These are phyloP conservation scores for Thera obeliscata DNA, from an alignment of 2,888 invertebrate species.

Conservation along the genomic window DNA sequence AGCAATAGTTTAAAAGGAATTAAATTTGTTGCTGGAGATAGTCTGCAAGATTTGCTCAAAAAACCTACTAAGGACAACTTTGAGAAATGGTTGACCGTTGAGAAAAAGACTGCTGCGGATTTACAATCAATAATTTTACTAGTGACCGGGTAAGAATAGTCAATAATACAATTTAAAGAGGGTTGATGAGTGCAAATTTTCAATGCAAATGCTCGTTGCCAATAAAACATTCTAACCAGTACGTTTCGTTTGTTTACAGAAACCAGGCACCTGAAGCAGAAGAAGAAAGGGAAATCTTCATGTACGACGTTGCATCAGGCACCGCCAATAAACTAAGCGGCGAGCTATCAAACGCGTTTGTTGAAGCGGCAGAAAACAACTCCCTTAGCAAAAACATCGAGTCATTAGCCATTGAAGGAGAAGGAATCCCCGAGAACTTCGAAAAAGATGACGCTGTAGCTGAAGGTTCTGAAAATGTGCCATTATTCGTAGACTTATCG, in stretches of 20 bases:
- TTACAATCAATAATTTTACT: conserved; percentile 92
- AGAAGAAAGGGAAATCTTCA: conserved; percentile 91
- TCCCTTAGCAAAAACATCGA: conserved; percentile 87
- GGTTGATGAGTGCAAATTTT: neutral
- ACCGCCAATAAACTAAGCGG: conserved; percentile 91
- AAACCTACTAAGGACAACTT: conserved; percentile 91
- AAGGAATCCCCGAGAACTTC: conserved; percentile 76
- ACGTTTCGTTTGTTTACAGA: conserved; percentile 64
- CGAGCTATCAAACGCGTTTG: conserved; percentile 92
- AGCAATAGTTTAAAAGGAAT: conserved; percentile 87
- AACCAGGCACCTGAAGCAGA: conserved; percentile 68
- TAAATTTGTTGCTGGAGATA: conserved; percentile 89
- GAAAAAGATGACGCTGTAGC: conserved; percentile 61
- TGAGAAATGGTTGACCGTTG: conserved; percentile 91
- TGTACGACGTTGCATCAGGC: conserved; percentile 92
- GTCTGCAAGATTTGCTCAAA: conserved; percentile 89
- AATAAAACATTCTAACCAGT: neutral
- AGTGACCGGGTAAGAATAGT: conserved; percentile 89
- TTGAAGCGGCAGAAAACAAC: conserved; percentile 94
- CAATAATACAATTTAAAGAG: neutral
- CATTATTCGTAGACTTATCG: conserved; percentile 80
- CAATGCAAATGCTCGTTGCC: neutral
- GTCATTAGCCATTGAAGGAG: conserved; percentile 81
- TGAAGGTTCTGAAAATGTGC: conserved; percentile 80
- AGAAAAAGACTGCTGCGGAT: conserved; percentile 89